Evolutionary conservation across 2,797 vertebrate genomes (phyloP).

Genomic region (Glossophaga mutica): DNA sequence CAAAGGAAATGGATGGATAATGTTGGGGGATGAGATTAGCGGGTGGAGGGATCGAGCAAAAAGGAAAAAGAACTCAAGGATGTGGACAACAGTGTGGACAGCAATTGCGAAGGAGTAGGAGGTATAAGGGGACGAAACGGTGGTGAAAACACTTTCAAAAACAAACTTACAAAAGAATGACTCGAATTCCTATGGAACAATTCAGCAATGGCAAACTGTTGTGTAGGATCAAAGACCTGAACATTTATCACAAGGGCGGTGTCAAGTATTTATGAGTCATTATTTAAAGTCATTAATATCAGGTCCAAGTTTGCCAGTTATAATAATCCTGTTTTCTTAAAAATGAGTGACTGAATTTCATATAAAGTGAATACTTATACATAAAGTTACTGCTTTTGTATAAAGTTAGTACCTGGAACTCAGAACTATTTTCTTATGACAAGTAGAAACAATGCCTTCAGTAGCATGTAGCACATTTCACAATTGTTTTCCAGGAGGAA

Average conservation of each 20-base stretch:
- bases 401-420: background rate
- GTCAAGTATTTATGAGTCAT: background rate
- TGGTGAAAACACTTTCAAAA: background rate
- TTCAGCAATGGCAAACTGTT: background rate
- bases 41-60: background rate
- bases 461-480: too few relatives aligned
- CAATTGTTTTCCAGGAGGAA: conserved; percentile 84
- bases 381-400: background rate
- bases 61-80: background rate
- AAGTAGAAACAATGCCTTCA: background rate
- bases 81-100: too few relatives aligned
- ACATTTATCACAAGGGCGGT: background rate
- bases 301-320: background rate
- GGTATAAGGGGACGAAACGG: background rate
- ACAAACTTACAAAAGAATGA: background rate
- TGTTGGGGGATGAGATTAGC: background rate
- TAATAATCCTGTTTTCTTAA: background rate
- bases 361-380: background rate
- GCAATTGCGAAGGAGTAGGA: background rate
- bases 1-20: background rate
- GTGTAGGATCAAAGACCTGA: background rate
- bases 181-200: background rate
- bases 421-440: background rate
- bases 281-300: background rate
- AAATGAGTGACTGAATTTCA: background rate